phyloP scores from a whole-genome alignment of 2,113 vertebrate genomes.

The Cranoglanis bouderius region DNA sequence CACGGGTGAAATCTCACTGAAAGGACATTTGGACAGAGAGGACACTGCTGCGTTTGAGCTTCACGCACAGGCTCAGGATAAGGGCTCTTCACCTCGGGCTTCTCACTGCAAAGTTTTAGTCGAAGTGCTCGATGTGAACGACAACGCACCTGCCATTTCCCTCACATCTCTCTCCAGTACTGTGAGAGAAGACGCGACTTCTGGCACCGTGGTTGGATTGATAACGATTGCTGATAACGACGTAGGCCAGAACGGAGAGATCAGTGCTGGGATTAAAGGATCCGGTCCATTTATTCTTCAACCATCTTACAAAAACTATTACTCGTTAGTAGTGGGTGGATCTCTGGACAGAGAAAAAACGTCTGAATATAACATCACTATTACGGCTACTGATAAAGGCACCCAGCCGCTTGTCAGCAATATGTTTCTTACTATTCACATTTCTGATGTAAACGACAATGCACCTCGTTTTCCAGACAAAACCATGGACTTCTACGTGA shows the following conservation, averaged over 20 bases:
- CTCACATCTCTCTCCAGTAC: slow-evolving; percentile 12
- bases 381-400: slow-evolving; percentile 51
- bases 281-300: slow-evolving; percentile 37
- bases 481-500: slow-evolving; percentile 71
- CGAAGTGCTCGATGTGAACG: slow-evolving; percentile 49
- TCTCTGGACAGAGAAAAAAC: slow-evolving; percentile 48
- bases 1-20: slow-evolving; percentile 37
- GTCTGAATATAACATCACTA: slow-evolving; percentile 45
- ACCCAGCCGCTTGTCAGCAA: slow-evolving; percentile 37
- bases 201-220: slow-evolving; percentile 46
- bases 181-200: slow-evolving; percentile 46
- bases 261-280: slow-evolving; percentile 32
- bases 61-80: slow-evolving; percentile 35
- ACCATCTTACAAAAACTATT: slow-evolving; percentile 49
- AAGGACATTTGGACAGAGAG: slow-evolving; percentile 41
- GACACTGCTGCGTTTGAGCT: slow-evolving; percentile 44
- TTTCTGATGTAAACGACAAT: slow-evolving; percentile 74
- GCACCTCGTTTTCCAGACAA: slow-evolving; percentile 64
- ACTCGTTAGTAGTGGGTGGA: slow-evolving; percentile 48
- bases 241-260: slow-evolving; percentile 41
- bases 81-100: slow-evolving; percentile 23
- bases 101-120: slow-evolving; percentile 52
- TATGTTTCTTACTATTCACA: slow-evolving; percentile 55
- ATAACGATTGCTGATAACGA: slow-evolving; percentile 52
- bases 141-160: slow-evolving; percentile 48